Evolutionary conservation across 2,113 vertebrate genomes (phyloP), one percentile per base, ranked within the genome.

Genomic region (Entomyzon cyanotis): DNA sequence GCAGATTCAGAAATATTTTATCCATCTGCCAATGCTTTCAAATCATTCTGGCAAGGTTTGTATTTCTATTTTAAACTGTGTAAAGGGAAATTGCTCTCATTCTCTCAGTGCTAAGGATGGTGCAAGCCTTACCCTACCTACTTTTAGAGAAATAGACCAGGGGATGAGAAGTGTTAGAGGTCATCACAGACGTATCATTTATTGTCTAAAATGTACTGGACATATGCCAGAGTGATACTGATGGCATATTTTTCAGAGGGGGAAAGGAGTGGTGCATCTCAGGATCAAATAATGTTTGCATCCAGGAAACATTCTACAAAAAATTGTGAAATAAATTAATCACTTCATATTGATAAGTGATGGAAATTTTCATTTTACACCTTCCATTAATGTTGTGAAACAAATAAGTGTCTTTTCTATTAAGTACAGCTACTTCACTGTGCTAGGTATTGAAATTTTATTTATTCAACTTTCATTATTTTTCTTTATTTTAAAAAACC

Each of bases 1-100:
- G 92, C 87, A 23, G 58, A 91, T 96, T 97, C 93, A 98, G 96
- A 98, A 98, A 96, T 92, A 98, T 95, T 96, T 95, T 83, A 90
- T 73, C 88, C 88, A 70, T 96, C 95, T 95, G 97, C 97, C 98
- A 98, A 49, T 88, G 96, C 96, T 94, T 93, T 83, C 92, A 97
- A 94, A 92, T 97, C 71, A 87, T 86, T 93, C 93, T 96, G 94
- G 93, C 94, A 95, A 81, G 84, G 50, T 92, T 89, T 94, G 67
- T 75, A 39, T 80, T 97, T 96, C 97, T 97, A 95, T 97, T 97
- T 97, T 97, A 95, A 96, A 92, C 90, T 42, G 70, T 33, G 82
- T 69, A 79, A 96, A 95, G 81, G 87, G 94, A 97, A 97, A 96
- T 91, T 83, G 75, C 68, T 91, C 21, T 84, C 90, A 76, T 91